These are phyloP conservation scores for Suricata suricatta DNA, from an alignment of 2,113 vertebrate species.

Conservation along the genomic window DNA sequence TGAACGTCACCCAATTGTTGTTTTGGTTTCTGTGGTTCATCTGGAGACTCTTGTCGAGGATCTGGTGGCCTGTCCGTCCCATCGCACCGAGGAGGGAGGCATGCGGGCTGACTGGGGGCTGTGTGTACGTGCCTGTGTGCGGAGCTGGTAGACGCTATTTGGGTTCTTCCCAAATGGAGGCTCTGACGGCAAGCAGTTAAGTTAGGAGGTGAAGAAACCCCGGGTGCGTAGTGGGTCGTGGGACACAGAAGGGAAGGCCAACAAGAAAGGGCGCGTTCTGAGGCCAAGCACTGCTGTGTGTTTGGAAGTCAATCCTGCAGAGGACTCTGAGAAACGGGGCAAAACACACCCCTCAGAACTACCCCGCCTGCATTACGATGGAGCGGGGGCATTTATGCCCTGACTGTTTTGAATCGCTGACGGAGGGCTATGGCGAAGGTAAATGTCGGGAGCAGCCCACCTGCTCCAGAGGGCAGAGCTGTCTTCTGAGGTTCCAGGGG, in stretches of 20 bases:
- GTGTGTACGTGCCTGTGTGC: accelerated
- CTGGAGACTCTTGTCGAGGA: background rate
- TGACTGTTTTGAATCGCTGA: accelerated
- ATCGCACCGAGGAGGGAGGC: background rate
- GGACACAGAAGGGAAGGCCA: background rate
- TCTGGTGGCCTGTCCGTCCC: background rate
- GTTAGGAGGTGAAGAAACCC: background rate
- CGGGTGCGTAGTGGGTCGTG: background rate
- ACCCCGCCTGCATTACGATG: background rate
- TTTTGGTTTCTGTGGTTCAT: background rate
- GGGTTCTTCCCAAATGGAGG: background rate
- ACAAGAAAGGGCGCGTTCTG: background rate
- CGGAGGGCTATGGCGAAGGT: background rate
- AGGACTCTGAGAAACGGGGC: background rate
- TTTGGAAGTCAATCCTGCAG: accelerated
- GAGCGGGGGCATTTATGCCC: background rate
- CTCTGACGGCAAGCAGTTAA: background rate
- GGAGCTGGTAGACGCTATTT: background rate
- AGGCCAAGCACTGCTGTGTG: accelerated
- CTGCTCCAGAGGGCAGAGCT: background rate
- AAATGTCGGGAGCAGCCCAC: background rate
- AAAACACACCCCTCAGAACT: background rate
- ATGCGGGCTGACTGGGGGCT: background rate
- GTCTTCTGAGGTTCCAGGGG: background rate
- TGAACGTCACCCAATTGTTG: background rate